Percentiles rank a stretch among this genome's conserved stretches.
Conservation (phyloP, 1,140 invertebrate species). For the Listronotus oregonensis region DNA sequence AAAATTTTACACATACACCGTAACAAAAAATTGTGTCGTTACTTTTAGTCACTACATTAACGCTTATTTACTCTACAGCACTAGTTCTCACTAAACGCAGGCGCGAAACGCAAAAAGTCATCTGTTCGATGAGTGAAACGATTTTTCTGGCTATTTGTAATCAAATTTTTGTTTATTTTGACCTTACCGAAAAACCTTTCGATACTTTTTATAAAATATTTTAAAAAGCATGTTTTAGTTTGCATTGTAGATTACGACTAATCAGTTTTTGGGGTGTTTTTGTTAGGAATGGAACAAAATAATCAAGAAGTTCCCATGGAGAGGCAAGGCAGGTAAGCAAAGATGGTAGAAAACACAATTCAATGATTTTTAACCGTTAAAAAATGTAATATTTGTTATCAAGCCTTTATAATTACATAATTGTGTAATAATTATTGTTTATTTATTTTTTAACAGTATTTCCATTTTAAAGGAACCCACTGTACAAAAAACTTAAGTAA, state of each 20-base stretch:
- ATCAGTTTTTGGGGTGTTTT: background rate
- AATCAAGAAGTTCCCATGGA: slow-evolving; percentile 42
- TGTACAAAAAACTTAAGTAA: too few relatives aligned
- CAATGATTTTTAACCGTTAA: too few relatives aligned
- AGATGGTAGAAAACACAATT: slow-evolving; percentile 5
- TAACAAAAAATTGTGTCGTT: too few relatives aligned
- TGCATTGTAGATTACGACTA: background rate
- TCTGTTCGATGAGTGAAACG: slow-evolving; percentile 6
- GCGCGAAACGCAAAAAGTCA: slow-evolving; percentile 15
- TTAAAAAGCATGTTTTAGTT: slow-evolving; percentile 1
- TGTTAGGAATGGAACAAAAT: slow-evolving; percentile 29
- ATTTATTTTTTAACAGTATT: too few relatives aligned
- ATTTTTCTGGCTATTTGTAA: background rate
- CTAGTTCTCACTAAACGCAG: background rate
- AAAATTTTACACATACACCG: too few relatives aligned
- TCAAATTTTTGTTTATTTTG: slow-evolving; percentile 9
- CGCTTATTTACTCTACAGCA: background rate
- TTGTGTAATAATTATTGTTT: too few relatives aligned
- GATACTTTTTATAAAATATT: background rate
- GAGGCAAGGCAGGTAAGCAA: slow-evolving; percentile 42
- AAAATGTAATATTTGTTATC: too few relatives aligned
- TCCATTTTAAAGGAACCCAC: too few relatives aligned
- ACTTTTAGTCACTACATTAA: too few relatives aligned
- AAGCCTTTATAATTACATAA: too few relatives aligned
- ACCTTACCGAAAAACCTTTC: slow-evolving; percentile 4